These are phyloP conservation scores for Hymenochirus boettgeri DNA, from an alignment of 2,113 vertebrate genomes.

Conservation along the genomic window DNA sequence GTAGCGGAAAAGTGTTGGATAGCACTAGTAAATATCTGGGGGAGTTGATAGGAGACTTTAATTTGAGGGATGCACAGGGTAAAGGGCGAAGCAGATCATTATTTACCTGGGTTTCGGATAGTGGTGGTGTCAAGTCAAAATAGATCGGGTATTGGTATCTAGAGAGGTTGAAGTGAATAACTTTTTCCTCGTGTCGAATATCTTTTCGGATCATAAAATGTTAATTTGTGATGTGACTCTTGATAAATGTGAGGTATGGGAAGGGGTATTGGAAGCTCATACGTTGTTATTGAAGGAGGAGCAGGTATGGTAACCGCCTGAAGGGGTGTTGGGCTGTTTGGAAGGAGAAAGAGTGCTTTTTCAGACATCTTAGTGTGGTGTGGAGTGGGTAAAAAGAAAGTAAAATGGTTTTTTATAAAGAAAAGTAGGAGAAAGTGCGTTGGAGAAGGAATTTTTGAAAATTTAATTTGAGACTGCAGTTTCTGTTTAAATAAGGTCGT, in stretches of 20 bases:
- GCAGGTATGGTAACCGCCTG: background rate
- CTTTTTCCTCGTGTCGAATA: background rate
- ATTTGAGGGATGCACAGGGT: background rate
- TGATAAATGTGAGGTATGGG: background rate
- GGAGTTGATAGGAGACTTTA: background rate
- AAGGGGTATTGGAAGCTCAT: constrained; percentile 1
- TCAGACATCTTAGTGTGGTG: background rate
- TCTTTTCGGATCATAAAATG: background rate
- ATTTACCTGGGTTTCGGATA: background rate
- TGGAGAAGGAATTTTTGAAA: background rate
- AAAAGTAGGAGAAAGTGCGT: background rate
- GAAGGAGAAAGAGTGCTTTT: background rate
- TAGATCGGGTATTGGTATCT: background rate
- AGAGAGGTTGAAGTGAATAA: background rate
- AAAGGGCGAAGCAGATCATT: background rate
- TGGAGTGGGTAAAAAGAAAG: background rate
- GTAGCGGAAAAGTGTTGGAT: background rate
- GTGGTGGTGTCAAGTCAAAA: background rate
- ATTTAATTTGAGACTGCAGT: background rate
- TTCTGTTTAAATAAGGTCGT: background rate
- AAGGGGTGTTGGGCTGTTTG: background rate
- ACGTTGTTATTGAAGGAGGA: background rate
- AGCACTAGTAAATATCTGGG: background rate
- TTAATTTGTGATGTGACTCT: background rate
- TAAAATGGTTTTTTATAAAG: background rate